phyloP scores from a whole-genome alignment of 2,797 vertebrate species.

The Trachurus trachurus region DNA sequence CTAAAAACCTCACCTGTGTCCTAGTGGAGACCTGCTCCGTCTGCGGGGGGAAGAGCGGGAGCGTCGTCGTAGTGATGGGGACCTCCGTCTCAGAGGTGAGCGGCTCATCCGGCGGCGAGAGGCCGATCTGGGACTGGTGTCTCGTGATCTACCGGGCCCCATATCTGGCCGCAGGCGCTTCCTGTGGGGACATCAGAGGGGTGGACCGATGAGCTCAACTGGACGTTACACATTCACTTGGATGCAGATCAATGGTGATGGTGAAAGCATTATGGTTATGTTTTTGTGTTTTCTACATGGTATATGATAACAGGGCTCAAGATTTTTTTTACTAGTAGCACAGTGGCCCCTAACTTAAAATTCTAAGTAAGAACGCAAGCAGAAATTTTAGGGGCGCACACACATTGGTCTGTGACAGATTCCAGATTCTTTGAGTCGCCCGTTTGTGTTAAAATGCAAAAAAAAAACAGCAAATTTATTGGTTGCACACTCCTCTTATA shows the following conservation, averaged over 20 bases:
- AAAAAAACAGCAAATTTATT: no score
- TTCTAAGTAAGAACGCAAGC: no score
- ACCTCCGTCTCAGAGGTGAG: conserved; percentile 92
- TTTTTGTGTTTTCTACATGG: background rate
- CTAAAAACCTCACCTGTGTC: conserved; percentile 80
- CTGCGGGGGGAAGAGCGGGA: conserved; percentile 88
- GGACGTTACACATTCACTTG: background rate
- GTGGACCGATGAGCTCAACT: background rate
- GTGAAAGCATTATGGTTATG: background rate
- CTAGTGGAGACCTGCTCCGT: conserved; percentile 91
- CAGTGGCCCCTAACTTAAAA: no score
- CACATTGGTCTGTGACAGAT: no score
- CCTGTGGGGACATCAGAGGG: conserved; percentile 75
- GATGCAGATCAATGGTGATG: no score
- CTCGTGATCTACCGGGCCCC: conserved; percentile 88
- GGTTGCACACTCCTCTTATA: no score
- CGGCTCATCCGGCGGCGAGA: conserved; percentile 90
- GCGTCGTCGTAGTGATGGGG: conserved; percentile 84
- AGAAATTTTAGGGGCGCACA: no score
- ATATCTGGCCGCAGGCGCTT: conserved; percentile 89
- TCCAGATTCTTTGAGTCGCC: no score
- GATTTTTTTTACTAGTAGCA: no score
- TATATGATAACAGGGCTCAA: no score
- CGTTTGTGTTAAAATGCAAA: no score
- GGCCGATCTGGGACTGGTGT: conserved; percentile 85